phyloP scores from a whole-genome alignment of 2,888 invertebrate genomes.

The Dusona sp. region DNA sequence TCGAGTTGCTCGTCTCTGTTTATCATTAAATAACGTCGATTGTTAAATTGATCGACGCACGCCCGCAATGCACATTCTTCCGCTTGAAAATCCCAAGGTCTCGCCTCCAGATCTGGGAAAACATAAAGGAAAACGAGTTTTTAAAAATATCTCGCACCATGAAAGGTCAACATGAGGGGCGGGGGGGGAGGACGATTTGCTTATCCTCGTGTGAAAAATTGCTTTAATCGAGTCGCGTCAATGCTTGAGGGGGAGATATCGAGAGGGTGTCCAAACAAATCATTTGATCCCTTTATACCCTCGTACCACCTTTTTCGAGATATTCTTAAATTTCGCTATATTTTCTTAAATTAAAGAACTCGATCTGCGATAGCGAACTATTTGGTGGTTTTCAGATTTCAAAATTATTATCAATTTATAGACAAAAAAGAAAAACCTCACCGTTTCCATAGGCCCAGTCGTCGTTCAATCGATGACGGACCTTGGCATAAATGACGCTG shows the following conservation, averaged over 20 bases:
- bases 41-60: conserved; percentile 98
- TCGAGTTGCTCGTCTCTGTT: conserved; percentile 87
- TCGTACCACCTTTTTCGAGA: no score
- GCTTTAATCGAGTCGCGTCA: neutral
- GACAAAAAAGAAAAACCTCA: conserved; percentile 79
- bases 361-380: no score
- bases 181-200: neutral
- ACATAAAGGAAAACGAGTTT: neutral
- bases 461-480: conserved; percentile 97
- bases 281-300: no score
- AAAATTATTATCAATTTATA: neutral
- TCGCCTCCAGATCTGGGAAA: conserved; percentile 93
- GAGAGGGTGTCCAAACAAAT: no score
- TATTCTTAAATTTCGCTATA: no score
- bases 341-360: no score
- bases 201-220: neutral
- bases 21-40: conserved; percentile 90
- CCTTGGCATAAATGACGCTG: conserved; percentile 99
- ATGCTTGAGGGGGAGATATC: neutral
- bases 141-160: neutral
- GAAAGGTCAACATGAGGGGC: neutral
- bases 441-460: conserved; percentile 99
- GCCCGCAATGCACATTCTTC: conserved; percentile 98
- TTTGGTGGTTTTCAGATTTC: neutral
- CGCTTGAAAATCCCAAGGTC: conserved; percentile 99